Base-by-base conservation (phyloP, 1,140 invertebrate species). In the Meloidogyne hapla region DNA sequence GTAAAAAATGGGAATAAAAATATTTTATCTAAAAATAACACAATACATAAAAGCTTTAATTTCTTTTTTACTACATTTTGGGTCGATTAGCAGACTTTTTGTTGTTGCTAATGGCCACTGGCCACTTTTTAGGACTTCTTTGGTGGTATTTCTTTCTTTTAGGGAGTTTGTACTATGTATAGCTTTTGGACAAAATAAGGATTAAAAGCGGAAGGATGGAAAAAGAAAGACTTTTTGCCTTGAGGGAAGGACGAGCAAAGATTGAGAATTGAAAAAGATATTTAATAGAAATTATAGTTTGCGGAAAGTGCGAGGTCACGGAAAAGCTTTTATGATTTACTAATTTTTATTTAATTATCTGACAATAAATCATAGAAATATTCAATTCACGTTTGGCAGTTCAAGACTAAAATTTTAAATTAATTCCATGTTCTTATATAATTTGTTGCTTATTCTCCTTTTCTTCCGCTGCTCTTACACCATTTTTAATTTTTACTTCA, bases 81-180 rank as follows among this genome's bases (percentile, higher is more conserved):
- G 48, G 48, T 56, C 48, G 48, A 56, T 56, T 56, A 56, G 18
- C 45, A 56, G 48, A 56, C 48, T 56, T 56, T 56, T 56, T 56
- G 48, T 48, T 48, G 45, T 48, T 48, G 45, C 45, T 56, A 56
- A 56, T 56, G 48, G 48, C 48, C 48, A n/a, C 15, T 56, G 48
- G 48, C 48, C 48, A n/a, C 15, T 56, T 56, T n/a, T 56, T 56
- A n/a, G 48, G 48, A n/a, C 15, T 56, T 56, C 48, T n/a, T 56
- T 56, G 48, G 48, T 56, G 48, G 48, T 56, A 56, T 56, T n/a
- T 56, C 18, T 56, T 56, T 56, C 48, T 56, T 33, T 33, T 56
- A n/a, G 18, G 48, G 18, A 56, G 48, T 45, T 45, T 45, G 42
- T 38, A 45, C n/a, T n/a, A n/a, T n/a, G 42, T 45, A 56, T 5